Evolutionary conservation across 2,888 invertebrate species (phyloP), one percentile per base, ranked within the genome.

Genomic region (Caenorhabditis uteleia): DNA sequence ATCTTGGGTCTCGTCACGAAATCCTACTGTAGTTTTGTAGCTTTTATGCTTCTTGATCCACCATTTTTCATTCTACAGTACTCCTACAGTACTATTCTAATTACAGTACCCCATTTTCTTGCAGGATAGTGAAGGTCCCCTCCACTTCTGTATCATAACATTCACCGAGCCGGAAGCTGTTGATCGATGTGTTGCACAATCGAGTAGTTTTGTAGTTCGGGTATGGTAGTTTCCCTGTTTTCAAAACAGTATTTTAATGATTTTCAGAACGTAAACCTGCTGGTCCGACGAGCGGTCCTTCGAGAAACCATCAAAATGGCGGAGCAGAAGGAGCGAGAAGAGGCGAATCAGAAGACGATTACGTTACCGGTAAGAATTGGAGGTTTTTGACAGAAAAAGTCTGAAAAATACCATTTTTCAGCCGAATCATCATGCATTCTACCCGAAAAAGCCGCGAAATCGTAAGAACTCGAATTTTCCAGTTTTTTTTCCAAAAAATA

Each of bases 231-330:
- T 10, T 33, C 1, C n/a, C 23, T 14, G 10, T 27, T 8, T 21
- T 31, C 14, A 27, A 29, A 40, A 23, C 21, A 21, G 23, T 10
- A 5, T n/a, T n/a, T n/a, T n/a, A n/a, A n/a, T 2, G 14, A 27
- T n/a, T 49, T 61, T 23, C 39, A 58, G 64, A 40, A 50, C 23
- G 55, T 59, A 10, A 33, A 39, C 5, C 23, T 71, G 12, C 66
- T 68, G 26, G 44, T 42, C 1, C 25, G 62, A 50, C 44, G 66
- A 16, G 71, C 68, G 3, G 47, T 68, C 5, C 33, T 56, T 7
- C 47, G 56, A 45, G 71, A 71, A 39, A 44, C 56, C 6, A 55
- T 71, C 4, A 68, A 68, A 49, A 46, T 62, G 5, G 68, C 71
- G 2, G 68, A 71, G 14, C 68, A 66, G 8, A 47, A 57, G 14